Base-by-base conservation (phyloP, 2,888 invertebrate species). In the Strigamia transsilvanica region DNA sequence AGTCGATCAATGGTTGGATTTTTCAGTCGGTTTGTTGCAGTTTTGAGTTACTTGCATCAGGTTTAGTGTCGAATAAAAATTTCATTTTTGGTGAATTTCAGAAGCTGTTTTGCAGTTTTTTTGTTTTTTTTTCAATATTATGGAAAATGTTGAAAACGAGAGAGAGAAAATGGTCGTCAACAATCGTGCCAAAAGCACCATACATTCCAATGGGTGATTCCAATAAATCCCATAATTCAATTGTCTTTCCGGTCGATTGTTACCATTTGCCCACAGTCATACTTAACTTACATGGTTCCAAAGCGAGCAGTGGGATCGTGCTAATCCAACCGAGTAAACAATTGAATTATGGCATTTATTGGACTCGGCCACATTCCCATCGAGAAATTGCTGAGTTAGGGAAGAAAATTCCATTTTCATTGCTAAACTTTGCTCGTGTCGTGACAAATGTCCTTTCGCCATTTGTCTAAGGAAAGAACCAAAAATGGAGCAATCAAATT, bases 161-260 rank as follows among this genome's bases (percentile, higher is more conserved):
- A 27, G 27, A 27, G 27, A 27, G 38, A 10, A 7, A 7, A n/a
- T 18, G 18, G n/a, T 18, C n/a, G 18, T 56, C n/a, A 18, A 56
- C n/a, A 9, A 18, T 56, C 9, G 15, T 18, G 56, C n/a, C 56
- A 18, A 46, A n/a, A 46, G 46, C 46, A n/a, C 46, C 46, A 18
- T 18, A 56, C 18, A 18, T n/a, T 56, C n/a, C 18, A 18, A 18
- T 56, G 18, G 18, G 56, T 18, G n/a, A 18, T 56, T 56, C 56
- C 18, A 56, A 56, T 56, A 56, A 56, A 56, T 56, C 56, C n/a
- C 56, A 9, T 56, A 56, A 56, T 56, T 56, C 56, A 56, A 56
- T 56, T 56, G 56, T 56, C n/a, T 56, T 56, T 56, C 56, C 56
- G 56, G 56, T 56, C 56, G 56, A 56, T 56, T 56, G 56, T 56